Evolutionary conservation across 2,797 vertebrate genomes (phyloP).

Genomic region (Ataeniobius toweri): DNA sequence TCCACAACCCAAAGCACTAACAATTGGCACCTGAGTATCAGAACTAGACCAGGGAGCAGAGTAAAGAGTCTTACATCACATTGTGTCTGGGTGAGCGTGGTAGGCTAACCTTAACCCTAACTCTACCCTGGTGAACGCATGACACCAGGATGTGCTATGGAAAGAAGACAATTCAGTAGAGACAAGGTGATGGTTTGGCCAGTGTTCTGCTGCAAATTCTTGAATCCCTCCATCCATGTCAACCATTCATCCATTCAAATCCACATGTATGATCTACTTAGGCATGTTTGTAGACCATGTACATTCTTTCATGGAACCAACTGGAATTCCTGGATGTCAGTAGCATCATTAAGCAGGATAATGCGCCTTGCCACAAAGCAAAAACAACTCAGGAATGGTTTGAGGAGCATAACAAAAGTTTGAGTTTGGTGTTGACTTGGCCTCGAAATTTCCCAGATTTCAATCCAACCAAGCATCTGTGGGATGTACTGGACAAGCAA

Average conservation of each 20-base stretch:
- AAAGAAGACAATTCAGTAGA: no score
- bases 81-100: neutral
- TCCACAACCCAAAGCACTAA: neutral
- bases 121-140: neutral
- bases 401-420: neutral
- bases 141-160: neutral
- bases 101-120: neutral
- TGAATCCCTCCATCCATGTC: neutral
- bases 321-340: neutral
- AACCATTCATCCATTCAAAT: neutral
- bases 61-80: neutral
- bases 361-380: neutral
- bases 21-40: neutral
- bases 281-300: neutral
- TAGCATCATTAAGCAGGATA: neutral
- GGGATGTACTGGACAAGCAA: neutral
- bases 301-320: neutral
- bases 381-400: neutral
- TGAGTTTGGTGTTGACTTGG: neutral
- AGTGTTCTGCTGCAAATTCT: neutral
- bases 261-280: neutral
- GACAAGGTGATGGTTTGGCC: neutral
- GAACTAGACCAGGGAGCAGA: neutral
- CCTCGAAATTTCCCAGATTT: neutral
- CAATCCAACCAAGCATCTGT: neutral